Evolutionary conservation across 92 coral and sea anemone species (phyloP).

Genomic region (Micromussa lordhowensis): DNA sequence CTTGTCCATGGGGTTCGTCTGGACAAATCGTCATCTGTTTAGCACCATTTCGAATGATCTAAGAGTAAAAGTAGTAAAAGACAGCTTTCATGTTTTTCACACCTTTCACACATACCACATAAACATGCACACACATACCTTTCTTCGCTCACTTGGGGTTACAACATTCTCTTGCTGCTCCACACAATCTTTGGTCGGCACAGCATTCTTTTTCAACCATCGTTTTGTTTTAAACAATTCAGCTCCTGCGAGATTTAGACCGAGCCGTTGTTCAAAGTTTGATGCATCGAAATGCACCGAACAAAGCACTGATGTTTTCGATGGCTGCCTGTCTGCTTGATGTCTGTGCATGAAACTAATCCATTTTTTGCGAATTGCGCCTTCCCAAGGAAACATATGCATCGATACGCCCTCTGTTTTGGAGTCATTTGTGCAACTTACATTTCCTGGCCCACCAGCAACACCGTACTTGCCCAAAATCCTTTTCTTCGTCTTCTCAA

Average conservation of each 20-base stretch:
- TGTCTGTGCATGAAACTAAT: constrained; percentile 53
- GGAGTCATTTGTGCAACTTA: constrained; percentile 59
- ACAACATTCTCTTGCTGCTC: not conserved
- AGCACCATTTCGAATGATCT: too few species aligned
- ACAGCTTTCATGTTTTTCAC: too few species aligned
- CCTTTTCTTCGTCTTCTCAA: too few species aligned
- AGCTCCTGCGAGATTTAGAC: not conserved
- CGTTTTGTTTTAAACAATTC: not conserved
- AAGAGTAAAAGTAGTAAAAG: too few species aligned
- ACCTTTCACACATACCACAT: too few species aligned
- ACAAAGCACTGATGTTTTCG: constrained; percentile 43
- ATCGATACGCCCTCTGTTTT: constrained; percentile 45
- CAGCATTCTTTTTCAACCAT: constrained; percentile 8
- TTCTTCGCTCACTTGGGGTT: not conserved
- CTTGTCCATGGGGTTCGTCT: too few species aligned
- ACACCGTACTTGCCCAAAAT: too few species aligned
- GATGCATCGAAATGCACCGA: constrained; percentile 35
- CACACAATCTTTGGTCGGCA: not conserved
- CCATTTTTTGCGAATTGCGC: constrained; percentile 34
- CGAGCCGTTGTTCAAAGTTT: not conserved
- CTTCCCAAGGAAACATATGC: constrained; percentile 48
- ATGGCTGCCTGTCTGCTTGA: constrained; percentile 34
- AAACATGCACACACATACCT: too few species aligned
- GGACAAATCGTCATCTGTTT: too few species aligned
- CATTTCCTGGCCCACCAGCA: constrained; percentile 29